A percentile compares a stretch with the other conserved stretches of the same genome.
Evolutionary conservation across 2,113 vertebrate genomes (phyloP).

Genomic region (Dipodomys merriami): DNA sequence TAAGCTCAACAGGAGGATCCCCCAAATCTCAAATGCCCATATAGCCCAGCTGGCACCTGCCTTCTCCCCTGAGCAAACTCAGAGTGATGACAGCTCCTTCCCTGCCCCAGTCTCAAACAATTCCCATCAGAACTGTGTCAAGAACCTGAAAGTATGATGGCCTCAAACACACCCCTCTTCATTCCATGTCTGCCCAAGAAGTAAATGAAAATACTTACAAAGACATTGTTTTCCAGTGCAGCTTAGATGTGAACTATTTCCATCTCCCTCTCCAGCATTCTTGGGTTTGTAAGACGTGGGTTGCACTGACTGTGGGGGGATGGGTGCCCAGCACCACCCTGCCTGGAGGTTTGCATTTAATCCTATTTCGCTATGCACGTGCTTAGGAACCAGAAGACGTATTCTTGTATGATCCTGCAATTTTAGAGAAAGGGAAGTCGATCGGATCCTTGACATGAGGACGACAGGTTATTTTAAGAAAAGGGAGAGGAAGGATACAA

Average conservation of each 20-base stretch:
- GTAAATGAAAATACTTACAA: constrained; percentile 17
- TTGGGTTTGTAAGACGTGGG: not conserved
- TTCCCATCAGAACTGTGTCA: not conserved
- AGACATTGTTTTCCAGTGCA: not conserved
- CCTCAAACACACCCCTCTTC: not conserved
- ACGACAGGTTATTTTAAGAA: constrained; percentile 70
- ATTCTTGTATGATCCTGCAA: not conserved
- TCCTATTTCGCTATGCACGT: not conserved
- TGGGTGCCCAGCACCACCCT: not conserved
- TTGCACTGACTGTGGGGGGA: not conserved
- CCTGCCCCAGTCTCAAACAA: not conserved
- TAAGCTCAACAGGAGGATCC: not conserved
- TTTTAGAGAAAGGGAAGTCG: constrained; percentile 20
- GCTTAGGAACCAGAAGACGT: not conserved
- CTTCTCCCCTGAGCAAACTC: not conserved
- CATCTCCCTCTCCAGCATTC: not conserved
- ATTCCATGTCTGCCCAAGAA: not conserved
- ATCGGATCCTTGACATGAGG: constrained; percentile 21
- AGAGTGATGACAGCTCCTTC: not conserved
- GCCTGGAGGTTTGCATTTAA: not conserved
- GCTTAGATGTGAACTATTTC: not conserved
- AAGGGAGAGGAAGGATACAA: constrained; percentile 62
- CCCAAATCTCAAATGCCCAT: not conserved
- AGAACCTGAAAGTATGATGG: not conserved
- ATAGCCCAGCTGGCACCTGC: not conserved